Conservation (phyloP, 2,888 invertebrate species). For the Caenorhabditis sp. region DNA sequence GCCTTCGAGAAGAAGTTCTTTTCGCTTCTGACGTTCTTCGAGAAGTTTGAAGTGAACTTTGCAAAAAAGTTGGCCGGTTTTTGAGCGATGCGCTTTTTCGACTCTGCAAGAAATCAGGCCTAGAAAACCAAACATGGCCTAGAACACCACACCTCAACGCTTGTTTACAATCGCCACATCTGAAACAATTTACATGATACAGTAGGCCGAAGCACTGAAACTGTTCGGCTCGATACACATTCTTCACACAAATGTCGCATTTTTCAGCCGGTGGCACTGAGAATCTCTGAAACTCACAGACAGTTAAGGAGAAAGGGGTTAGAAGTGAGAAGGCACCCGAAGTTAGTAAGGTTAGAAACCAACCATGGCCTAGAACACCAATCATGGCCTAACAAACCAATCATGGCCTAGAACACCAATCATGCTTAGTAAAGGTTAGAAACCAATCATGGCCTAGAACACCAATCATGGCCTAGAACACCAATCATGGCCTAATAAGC, state of each 20-base stretch:
- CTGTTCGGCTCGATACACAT: constrained; percentile 59
- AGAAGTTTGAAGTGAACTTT: constrained; percentile 50
- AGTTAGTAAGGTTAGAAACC: not conserved
- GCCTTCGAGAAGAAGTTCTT: no score
- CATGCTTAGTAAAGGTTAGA: no score
- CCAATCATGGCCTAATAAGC: no score
- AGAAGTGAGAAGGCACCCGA: not conserved
- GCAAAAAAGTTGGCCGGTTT: constrained; percentile 44
- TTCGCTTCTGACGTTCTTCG: constrained; percentile 25
- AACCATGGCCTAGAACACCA: no score
- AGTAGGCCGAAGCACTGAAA: constrained; percentile 56
- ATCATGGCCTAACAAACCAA: no score
- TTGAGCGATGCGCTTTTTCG: constrained; percentile 49
- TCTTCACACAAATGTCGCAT: constrained; percentile 50
- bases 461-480: no score
- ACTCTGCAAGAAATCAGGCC: constrained; percentile 38
- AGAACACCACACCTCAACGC: constrained; percentile 46
- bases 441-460: no score
- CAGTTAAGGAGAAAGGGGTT: no score
- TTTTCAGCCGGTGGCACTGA: constrained; percentile 45
- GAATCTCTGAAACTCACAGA: constrained; percentile 52
- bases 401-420: no score
- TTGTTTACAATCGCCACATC: constrained; percentile 55
- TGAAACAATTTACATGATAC: constrained; percentile 59
- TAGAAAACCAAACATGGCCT: not conserved